Evolutionary conservation across 2,888 invertebrate genomes (phyloP).

Genomic region (Ophion obscuratus): DNA sequence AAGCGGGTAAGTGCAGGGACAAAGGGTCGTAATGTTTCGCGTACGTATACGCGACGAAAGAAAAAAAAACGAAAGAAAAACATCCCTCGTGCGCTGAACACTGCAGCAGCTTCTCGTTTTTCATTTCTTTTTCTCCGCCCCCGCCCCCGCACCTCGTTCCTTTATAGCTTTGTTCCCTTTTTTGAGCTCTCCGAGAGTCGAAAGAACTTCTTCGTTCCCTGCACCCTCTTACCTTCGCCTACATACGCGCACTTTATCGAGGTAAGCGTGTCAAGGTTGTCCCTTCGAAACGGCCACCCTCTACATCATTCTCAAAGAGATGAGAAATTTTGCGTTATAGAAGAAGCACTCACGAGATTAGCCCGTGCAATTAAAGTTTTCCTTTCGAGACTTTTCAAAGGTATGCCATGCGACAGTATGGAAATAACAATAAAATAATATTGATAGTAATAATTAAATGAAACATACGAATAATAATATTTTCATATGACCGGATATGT

Average conservation of each 20-base stretch:
- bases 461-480: too few species aligned
- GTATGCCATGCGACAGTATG: neutral
- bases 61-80: neutral
- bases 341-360: slow-evolving; percentile 62
- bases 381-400: neutral
- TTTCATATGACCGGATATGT: too few species aligned
- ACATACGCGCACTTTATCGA: slow-evolving; percentile 34
- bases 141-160: neutral
- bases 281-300: slow-evolving; percentile 25
- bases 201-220: slow-evolving; percentile 25
- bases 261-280: slow-evolving; percentile 61
- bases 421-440: too few species aligned
- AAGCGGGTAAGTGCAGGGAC: slow-evolving; percentile 40
- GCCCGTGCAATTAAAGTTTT: slow-evolving; percentile 26
- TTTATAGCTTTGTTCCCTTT: neutral
- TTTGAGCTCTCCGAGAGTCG: neutral
- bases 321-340: slow-evolving; percentile 32
- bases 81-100: slow-evolving; percentile 3
- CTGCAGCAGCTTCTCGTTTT: slow-evolving; percentile 10
- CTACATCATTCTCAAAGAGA: slow-evolving; percentile 40
- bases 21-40: slow-evolving; percentile 23
- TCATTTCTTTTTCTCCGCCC: neutral
- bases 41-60: neutral
- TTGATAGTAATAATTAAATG: too few species aligned
- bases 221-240: slow-evolving; percentile 2